phyloP scores from a whole-genome alignment of 1,140 invertebrate genomes.

The Brachionus asplanchnoidis region DNA sequence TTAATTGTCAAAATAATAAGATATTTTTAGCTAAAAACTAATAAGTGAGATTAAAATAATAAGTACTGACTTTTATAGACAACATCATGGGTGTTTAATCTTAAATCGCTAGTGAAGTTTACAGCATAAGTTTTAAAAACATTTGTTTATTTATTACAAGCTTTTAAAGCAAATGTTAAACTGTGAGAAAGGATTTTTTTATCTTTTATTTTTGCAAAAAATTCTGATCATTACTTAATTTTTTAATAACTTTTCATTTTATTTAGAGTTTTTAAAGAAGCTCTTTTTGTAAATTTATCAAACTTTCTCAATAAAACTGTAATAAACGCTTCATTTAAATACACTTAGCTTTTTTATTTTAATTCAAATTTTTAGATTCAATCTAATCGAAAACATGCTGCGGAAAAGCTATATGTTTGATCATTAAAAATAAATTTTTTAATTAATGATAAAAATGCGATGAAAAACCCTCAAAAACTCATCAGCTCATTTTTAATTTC shows the following conservation, averaged over 20 bases:
- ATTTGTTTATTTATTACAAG: neutral
- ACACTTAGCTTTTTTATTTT: no score
- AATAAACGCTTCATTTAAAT: neutral
- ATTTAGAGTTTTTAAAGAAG: neutral
- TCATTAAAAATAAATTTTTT: neutral
- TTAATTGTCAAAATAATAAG: neutral
- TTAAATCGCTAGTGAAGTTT: neutral
- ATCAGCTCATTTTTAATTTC: neutral
- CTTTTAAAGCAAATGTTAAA: neutral
- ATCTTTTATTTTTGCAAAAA: neutral
- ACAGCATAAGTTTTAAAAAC: neutral
- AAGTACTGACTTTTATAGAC: neutral
- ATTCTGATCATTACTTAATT: no score
- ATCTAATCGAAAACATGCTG: neutral
- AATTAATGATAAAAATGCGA: neutral
- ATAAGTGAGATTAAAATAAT: neutral
- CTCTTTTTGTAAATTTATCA: no score
- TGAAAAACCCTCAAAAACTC: neutral
- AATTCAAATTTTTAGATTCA: no score
- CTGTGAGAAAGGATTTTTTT: neutral
- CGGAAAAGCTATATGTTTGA: no score
- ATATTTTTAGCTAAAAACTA: neutral
- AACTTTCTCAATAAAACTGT: no score
- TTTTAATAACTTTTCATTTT: neutral
- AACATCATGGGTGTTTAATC: neutral